These are phyloP conservation scores for Aspidoscelis tigris DNA, from an alignment of 2,113 vertebrate genomes.

Conservation along the genomic window DNA sequence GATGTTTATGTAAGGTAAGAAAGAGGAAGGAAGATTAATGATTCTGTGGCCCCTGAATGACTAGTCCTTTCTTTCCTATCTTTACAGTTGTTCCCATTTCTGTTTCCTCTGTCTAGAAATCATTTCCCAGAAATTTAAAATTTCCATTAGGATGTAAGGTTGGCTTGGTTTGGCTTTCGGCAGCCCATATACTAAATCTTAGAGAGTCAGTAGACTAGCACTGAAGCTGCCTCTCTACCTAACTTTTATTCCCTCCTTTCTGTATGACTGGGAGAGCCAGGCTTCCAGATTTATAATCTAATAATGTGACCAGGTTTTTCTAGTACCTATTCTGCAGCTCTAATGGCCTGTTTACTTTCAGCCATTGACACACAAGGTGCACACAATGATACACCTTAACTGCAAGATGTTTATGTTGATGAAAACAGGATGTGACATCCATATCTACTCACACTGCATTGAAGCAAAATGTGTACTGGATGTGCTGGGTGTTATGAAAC, in stretches of 20 bases:
- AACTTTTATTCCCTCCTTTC: background rate
- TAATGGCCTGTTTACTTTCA: too few species aligned
- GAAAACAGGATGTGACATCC: too few species aligned
- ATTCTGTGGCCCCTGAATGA: conserved; percentile 29
- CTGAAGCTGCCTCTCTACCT: background rate
- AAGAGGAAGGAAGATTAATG: conserved; percentile 52
- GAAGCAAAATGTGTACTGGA: too few species aligned
- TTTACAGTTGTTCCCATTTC: conserved; percentile 23
- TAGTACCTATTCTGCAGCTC: background rate
- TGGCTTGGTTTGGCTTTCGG: too few species aligned
- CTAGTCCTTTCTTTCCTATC: conserved; percentile 19
- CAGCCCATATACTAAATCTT: too few species aligned
- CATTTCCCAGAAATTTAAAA: background rate
- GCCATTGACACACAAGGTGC: too few species aligned
- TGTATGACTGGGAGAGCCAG: background rate
- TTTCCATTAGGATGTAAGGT: conserved; percentile 26
- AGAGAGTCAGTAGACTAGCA: too few species aligned
- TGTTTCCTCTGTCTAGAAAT: conserved; percentile 17
- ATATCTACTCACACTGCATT: too few species aligned
- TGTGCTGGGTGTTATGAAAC: too few species aligned
- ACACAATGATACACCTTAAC: too few species aligned
- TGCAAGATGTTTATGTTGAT: too few species aligned
- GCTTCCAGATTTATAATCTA: background rate
- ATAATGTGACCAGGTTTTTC: background rate
- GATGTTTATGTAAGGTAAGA: conserved; percentile 62